Conservation (phyloP, 1,140 invertebrate genomes). For the Ptiloglossa arizonensis region DNA sequence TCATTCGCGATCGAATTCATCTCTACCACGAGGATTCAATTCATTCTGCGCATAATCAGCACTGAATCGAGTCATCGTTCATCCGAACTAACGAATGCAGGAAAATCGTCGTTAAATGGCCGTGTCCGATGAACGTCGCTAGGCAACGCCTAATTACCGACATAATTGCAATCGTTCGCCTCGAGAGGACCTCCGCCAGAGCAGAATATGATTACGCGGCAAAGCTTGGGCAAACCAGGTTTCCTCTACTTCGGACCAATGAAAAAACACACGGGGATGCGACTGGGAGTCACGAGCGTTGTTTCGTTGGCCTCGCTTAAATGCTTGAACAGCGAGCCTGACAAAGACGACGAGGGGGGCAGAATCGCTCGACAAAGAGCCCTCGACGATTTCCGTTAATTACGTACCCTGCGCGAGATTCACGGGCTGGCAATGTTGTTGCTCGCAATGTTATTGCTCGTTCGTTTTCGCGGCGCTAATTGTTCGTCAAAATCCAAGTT, state of each 20-base stretch:
- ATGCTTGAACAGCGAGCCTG: neutral
- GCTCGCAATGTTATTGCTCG: neutral
- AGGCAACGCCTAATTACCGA: conserved; percentile 37
- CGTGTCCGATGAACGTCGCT: neutral
- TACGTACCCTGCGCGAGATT: conserved; percentile 34
- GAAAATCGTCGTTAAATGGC: neutral
- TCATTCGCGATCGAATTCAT: too few species aligned
- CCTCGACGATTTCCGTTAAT: conserved; percentile 56
- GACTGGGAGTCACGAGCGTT: neutral
- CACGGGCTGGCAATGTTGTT: conserved; percentile 8
- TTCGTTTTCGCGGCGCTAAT: conserved; percentile 1
- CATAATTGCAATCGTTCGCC: conserved; percentile 34
- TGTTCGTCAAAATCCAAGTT: neutral
- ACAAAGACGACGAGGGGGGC: conserved; percentile 5
- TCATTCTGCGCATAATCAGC: neutral
- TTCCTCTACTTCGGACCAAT: neutral
- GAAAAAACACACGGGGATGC: conserved; percentile 31
- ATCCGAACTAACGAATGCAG: neutral
- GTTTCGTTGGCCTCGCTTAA: conserved; percentile 18
- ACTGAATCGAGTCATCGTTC: neutral
- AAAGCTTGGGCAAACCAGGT: conserved; percentile 40
- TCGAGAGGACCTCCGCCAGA: neutral
- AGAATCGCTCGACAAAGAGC: conserved; percentile 18
- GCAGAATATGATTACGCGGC: neutral
- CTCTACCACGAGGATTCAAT: neutral